Conservation (phyloP, 2,797 vertebrate genomes). For the Aphelocoma californica region DNA sequence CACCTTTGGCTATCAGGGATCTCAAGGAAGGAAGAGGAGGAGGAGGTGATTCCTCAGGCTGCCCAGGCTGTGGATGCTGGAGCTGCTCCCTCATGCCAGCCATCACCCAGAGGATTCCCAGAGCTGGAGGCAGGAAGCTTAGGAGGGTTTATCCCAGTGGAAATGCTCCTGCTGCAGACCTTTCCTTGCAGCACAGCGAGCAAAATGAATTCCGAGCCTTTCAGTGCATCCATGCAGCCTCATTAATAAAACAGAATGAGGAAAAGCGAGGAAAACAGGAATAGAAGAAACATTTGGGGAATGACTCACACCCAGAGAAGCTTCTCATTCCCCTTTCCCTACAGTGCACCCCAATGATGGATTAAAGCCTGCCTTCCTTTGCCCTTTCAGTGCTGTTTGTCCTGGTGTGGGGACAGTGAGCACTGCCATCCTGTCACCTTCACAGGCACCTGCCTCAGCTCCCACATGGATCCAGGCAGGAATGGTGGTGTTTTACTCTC, state of each 20-base stretch:
- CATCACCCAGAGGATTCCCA: not conserved
- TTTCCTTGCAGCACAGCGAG: accelerated
- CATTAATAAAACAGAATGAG: not conserved
- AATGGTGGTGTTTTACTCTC: not conserved
- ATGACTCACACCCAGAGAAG: not conserved
- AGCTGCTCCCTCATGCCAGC: not conserved
- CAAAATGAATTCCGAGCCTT: not conserved
- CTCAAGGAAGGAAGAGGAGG: not conserved
- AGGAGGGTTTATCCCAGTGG: not conserved
- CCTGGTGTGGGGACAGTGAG: accelerated
- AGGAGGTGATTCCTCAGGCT: not conserved
- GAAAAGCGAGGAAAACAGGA: not conserved
- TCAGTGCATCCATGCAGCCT: accelerated
- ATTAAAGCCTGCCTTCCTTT: not conserved
- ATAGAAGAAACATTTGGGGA: not conserved
- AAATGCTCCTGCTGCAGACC: not conserved
- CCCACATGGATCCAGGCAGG: not conserved
- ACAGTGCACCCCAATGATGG: not conserved
- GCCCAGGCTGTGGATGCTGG: not conserved
- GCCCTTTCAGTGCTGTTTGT: not conserved
- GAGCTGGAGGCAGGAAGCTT: not conserved
- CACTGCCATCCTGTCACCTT: not conserved
- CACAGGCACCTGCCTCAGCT: not conserved
- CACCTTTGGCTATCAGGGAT: not conserved
- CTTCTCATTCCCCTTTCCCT: not conserved